Conservation (phyloP, 2,888 invertebrate species). For the Sthenelais limicola region DNA sequence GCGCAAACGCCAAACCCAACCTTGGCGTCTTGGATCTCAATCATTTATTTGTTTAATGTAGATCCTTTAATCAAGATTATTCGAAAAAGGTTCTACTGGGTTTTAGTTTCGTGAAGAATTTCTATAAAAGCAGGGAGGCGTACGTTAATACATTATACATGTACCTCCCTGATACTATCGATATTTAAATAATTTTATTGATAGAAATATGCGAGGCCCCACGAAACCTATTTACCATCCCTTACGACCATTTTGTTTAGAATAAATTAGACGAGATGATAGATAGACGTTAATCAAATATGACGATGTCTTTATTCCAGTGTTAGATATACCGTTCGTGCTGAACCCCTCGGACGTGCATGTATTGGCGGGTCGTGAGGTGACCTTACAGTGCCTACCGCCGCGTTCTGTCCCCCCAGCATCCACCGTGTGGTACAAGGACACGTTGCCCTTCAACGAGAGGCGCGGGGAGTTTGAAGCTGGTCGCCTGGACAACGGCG, state of each 20-base stretch:
- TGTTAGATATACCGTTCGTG: slow-evolving; percentile 57
- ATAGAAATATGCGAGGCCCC: not conserved
- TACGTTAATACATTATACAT: no score
- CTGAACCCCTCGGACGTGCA: slow-evolving; percentile 55
- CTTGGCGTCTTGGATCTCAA: no score
- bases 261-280: not conserved
- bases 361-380: slow-evolving; percentile 59
- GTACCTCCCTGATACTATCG: no score
- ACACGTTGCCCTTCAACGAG: slow-evolving; percentile 54
- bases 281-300: not conserved
- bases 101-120: no score
- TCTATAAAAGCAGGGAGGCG: no score
- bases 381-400: slow-evolving; percentile 65
- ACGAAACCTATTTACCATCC: no score
- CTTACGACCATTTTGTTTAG: not conserved
- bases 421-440: slow-evolving; percentile 67
- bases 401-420: slow-evolving; percentile 68
- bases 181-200: not conserved
- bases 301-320: slow-evolving; percentile 50
- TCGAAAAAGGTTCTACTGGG: no score
- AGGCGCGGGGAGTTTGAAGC: slow-evolving; percentile 50
- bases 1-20: no score
- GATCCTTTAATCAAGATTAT: no score
- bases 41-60: no score
- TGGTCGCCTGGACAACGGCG: not conserved